Conservation (phyloP, 2,797 vertebrate species). For the Pogoniulus pusillus region DNA sequence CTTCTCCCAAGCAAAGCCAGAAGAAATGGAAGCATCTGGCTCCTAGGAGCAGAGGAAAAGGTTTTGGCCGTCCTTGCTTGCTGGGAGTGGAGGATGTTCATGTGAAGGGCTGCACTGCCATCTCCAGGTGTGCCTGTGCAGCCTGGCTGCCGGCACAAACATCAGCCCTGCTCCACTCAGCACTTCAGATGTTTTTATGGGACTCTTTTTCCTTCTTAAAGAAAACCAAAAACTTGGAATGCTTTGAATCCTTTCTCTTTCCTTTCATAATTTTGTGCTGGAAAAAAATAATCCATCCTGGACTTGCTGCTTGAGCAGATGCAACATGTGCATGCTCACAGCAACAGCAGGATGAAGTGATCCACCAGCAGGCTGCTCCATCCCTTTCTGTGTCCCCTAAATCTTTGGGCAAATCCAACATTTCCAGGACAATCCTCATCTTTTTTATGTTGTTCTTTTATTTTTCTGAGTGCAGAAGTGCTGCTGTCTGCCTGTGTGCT, state of each 20-base stretch:
- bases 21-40: background rate
- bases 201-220: background rate
- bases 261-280: background rate
- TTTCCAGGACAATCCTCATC: fast-evolving
- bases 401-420: fast-evolving
- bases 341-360: fast-evolving
- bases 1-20: background rate
- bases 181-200: no score
- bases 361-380: no score
- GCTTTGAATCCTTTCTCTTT: no score
- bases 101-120: constrained; percentile 68
- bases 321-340: fast-evolving
- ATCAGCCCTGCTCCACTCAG: fast-evolving
- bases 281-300: background rate
- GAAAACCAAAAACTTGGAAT: no score
- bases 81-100: background rate
- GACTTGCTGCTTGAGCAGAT: background rate
- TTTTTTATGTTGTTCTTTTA: background rate
- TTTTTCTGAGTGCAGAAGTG: fast-evolving
- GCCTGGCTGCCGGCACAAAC: background rate
- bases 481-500: fast-evolving
- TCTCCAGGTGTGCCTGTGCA: constrained; percentile 50
- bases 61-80: background rate
- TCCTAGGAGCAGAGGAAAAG: background rate
- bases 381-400: background rate